phyloP scores from a whole-genome alignment of 2,888 invertebrate species.

The Phrixothrix hirtus region DNA sequence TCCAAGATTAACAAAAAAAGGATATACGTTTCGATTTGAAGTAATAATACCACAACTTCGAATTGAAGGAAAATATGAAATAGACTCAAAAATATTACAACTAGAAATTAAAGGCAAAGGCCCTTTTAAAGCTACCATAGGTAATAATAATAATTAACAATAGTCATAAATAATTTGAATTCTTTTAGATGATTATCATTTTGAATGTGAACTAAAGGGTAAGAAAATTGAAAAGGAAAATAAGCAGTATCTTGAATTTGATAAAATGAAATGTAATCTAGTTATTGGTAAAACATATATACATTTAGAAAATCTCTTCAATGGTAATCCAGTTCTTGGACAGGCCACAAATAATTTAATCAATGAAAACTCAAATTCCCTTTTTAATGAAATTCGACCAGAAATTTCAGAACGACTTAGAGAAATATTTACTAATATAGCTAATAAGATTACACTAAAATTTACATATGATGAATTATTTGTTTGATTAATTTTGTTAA shows the following conservation, averaged over 20 bases:
- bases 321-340: conserved; percentile 66
- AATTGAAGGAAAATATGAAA: conserved; percentile 69
- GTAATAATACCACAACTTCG: conserved; percentile 62
- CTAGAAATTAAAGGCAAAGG: conserved; percentile 67
- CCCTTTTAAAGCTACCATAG: conserved; percentile 66
- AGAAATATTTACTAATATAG: conserved; percentile 67
- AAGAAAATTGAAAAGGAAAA: conserved; percentile 61
- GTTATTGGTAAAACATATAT: conserved; percentile 64
- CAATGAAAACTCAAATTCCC: conserved; percentile 67
- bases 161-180: conserved; percentile 7
- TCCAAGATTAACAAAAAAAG: conserved; percentile 1
- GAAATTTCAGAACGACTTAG: conserved; percentile 65
- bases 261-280: conserved; percentile 64
- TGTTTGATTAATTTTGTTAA: conserved; percentile 40
- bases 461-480: conserved; percentile 73
- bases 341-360: conserved; percentile 67
- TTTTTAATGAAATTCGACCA: conserved; percentile 68
- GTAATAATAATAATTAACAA: conserved; percentile 55
- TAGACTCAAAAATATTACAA: conserved; percentile 67
- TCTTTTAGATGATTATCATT: conserved; percentile 65
- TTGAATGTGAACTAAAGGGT: conserved; percentile 66
- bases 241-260: conserved; percentile 63
- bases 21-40: conserved; percentile 62
- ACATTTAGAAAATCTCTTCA: conserved; percentile 67
- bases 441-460: conserved; percentile 68